Conservation (phyloP, 2,113 vertebrate genomes). For the Fregetta grallaria region DNA sequence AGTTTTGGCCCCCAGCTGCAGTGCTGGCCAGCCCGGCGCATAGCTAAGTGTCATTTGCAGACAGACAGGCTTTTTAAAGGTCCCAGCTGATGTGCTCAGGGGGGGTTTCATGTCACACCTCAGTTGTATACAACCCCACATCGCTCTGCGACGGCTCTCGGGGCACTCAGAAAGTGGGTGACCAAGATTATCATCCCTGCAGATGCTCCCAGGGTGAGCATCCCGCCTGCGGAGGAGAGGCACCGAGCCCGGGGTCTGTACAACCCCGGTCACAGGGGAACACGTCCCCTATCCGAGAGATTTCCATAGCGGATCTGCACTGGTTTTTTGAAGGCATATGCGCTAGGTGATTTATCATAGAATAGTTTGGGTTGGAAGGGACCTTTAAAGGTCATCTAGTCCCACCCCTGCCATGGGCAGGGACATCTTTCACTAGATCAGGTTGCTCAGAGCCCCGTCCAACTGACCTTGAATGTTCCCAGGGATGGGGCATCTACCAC, state of each 20-base stretch:
- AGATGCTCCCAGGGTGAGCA: not conserved
- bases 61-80: not conserved
- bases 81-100: not conserved
- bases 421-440: too few relatives aligned
- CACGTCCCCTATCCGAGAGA: rapidly evolving
- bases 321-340: not conserved
- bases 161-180: not conserved
- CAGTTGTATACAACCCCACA: rapidly evolving
- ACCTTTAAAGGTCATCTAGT: too few relatives aligned
- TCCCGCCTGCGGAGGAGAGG: not conserved
- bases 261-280: too few relatives aligned
- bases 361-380: too few relatives aligned
- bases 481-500: too few relatives aligned
- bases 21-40: not conserved
- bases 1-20: not conserved
- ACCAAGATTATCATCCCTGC: not conserved
- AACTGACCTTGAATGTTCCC: too few relatives aligned
- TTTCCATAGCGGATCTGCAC: rapidly evolving
- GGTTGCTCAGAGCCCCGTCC: too few relatives aligned
- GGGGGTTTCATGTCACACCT: not conserved
- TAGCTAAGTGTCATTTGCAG: not conserved
- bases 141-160: rapidly evolving
- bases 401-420: too few relatives aligned
- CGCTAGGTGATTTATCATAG: not conserved
- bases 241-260: not conserved